Evolutionary conservation across 2,113 vertebrate genomes (phyloP), one percentile per base, ranked within the genome.

Genomic region (Trochalopteron elliotii): DNA sequence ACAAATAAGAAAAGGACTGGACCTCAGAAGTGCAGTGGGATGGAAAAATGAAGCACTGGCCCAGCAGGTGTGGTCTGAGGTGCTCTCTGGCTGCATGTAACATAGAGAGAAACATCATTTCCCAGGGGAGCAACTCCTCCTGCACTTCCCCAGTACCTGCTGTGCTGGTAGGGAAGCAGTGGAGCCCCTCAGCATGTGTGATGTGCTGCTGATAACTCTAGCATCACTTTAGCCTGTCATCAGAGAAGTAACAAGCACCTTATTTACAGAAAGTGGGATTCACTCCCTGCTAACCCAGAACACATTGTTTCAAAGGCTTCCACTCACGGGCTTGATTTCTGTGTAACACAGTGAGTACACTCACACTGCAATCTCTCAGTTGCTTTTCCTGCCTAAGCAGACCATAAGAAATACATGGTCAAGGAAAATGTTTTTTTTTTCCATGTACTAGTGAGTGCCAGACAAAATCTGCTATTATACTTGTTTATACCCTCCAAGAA

Each of bases 391-490:
- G 85, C 50, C 23, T 86, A 94, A 90, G 44, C 27, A 79, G 52
- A 90, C 55, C 63, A 89, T 72, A 69, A 93, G 92, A 95, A 84
- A 78, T 82, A 89, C 49, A 83, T 7, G 25, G 67, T 74, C 47
- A 76, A 86, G 52, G 70, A 91, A 94, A 89, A 91, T 20, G 0
- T 1, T 12, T 39, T 7, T 68, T 69, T 69, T 82, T 80, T 67
- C 68, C 35, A 90, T 1, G 2, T 87, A 82, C 21, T 91, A 86
- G 47, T 25, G 37, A 64, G 20, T 82, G 81, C 74, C 75, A 95
- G 64, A 83, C 22, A 93, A 94, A 91, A 93, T 90, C 92, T 91
- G 59, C 35, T 91, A 65, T 72, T 95, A 76, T 37, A 85, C 45
- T 88, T 85, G 30, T 69, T 94, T 89, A 90, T 71, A 64, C 2